Percentiles rank a stretch among this genome's conserved stretches.
Conservation (phyloP, 2,797 vertebrate species). For the Siniperca undulata region DNA sequence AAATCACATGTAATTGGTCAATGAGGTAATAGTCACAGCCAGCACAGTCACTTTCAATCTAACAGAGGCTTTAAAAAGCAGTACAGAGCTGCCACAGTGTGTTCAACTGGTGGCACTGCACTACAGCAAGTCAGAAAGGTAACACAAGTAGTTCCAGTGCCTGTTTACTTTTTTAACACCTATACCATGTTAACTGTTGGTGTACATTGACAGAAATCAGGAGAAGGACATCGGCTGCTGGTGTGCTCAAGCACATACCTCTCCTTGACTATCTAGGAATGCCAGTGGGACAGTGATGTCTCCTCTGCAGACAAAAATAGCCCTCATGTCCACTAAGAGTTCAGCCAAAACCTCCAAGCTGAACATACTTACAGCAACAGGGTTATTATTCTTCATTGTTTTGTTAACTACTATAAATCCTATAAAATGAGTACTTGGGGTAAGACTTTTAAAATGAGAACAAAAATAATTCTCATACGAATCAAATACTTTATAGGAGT, state of each 20-base stretch:
- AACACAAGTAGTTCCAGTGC: not conserved
- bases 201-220: not conserved
- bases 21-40: not conserved
- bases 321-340: constrained; percentile 7
- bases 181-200: not conserved
- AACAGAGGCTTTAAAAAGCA: not conserved
- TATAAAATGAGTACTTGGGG: not conserved
- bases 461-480: not conserved
- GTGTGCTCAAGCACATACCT: not conserved
- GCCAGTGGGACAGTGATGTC: constrained; percentile 17
- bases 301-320: constrained; percentile 45
- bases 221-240: not conserved
- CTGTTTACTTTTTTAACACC: not conserved
- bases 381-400: not conserved
- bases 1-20: constrained; percentile 14
- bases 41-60: too few relatives aligned
- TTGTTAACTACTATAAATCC: not conserved
- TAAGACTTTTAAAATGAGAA: not conserved
- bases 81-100: constrained; percentile 75
- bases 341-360: constrained; percentile 1
- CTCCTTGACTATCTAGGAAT: constrained; percentile 29
- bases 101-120: constrained; percentile 70
- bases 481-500: not conserved
- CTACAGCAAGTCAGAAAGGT: not conserved
- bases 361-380: constrained; percentile 27